These are phyloP conservation scores for Mizuhopecten yessoensis DNA, from an alignment of 1,140 invertebrate genomes.

Conservation along the genomic window DNA sequence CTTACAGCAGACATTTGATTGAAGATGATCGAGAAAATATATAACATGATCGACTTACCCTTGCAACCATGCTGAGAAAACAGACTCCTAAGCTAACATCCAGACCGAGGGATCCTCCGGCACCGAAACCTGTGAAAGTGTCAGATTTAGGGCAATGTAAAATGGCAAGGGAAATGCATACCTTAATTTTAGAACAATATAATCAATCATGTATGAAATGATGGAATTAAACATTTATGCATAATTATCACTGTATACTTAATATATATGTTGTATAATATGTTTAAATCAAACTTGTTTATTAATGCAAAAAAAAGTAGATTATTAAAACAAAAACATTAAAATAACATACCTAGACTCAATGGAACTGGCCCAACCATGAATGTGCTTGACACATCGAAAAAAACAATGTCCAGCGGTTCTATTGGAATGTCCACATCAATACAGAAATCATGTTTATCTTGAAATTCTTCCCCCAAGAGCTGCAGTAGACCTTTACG, in stretches of 20 bases:
- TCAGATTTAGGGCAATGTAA: too few species aligned
- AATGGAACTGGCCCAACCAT: slow-evolving; percentile 57
- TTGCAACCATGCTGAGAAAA: slow-evolving; percentile 61
- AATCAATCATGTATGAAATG: neutral
- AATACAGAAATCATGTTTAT: slow-evolving; percentile 52
- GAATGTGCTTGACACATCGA: slow-evolving; percentile 34
- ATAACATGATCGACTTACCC: slow-evolving; percentile 47
- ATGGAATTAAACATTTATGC: neutral
- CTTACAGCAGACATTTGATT: too few species aligned
- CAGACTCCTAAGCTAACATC: slow-evolving; percentile 55
- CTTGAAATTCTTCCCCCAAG: slow-evolving; percentile 49
- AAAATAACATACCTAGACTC: slow-evolving; percentile 47
- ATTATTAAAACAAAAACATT: too few species aligned
- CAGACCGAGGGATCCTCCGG: slow-evolving; percentile 51
- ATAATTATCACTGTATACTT: too few species aligned
- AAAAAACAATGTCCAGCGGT: slow-evolving; percentile 45
- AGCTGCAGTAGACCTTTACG: neutral
- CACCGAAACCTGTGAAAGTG: slow-evolving; percentile 54
- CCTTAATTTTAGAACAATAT: too few species aligned
- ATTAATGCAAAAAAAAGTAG: too few species aligned
- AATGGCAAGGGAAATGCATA: too few species aligned
- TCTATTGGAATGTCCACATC: slow-evolving; percentile 49
- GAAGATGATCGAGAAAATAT: too few species aligned
- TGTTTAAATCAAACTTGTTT: too few species aligned
- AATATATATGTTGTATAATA: too few species aligned